Evolutionary conservation across 2,797 vertebrate species (phyloP).

Genomic region (Mallotus villosus): DNA sequence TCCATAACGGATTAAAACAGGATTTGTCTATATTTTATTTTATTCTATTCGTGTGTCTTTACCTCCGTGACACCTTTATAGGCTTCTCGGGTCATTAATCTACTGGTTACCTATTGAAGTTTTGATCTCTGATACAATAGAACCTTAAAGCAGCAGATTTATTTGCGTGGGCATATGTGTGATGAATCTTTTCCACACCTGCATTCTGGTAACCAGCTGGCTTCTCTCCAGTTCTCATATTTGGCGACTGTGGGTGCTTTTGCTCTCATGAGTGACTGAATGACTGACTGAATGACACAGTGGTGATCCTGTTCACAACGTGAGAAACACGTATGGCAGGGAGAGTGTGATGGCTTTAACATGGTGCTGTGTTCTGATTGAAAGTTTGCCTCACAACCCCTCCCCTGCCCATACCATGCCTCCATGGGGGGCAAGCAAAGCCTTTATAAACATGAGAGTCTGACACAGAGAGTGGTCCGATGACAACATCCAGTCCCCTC

Average conservation of each 20-base stretch:
- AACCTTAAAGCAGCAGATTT: neutral
- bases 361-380: neutral
- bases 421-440: too few relatives aligned
- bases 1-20: neutral
- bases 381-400: neutral
- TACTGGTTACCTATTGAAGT: neutral
- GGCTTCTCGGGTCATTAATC: neutral
- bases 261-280: neutral
- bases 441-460: neutral
- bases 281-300: neutral
- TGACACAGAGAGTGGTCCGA: neutral
- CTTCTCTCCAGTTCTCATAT: neutral
- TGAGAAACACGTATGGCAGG: neutral
- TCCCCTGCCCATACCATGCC: neutral
- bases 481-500: neutral
- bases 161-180: neutral
- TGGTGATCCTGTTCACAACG: neutral
- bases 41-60: conserved; percentile 16
- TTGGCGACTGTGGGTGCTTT: neutral
- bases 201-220: neutral
- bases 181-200: too few relatives aligned
- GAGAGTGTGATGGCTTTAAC: neutral
- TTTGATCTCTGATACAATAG: neutral
- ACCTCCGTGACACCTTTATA: neutral
- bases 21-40: neutral